Evolutionary conservation across 2,888 invertebrate species (phyloP).

Genomic region (Trisateles emortualis): DNA sequence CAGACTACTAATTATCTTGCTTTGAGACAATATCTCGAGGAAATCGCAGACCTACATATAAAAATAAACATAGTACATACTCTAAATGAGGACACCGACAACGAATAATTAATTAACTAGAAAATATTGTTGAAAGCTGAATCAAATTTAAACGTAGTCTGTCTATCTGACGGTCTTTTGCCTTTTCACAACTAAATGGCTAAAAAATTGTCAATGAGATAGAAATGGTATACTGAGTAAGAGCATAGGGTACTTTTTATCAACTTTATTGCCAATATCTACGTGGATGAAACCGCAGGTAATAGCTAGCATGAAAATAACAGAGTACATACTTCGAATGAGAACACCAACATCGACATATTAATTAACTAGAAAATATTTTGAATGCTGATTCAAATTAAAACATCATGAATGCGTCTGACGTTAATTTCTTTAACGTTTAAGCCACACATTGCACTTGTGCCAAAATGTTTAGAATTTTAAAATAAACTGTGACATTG

Average conservation of each 20-base stretch:
- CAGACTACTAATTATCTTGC: neutral
- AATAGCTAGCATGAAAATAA: too few species aligned
- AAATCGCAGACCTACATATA: constrained; percentile 10
- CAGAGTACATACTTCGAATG: neutral
- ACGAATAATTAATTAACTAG: constrained; percentile 26
- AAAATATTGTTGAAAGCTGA: constrained; percentile 29
- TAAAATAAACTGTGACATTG: constrained; percentile 53
- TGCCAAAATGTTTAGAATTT: constrained; percentile 54
- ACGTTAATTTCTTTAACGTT: constrained; percentile 36
- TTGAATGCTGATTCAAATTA: constrained; percentile 25
- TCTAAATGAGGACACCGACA: neutral
- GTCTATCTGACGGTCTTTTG: constrained; percentile 18
- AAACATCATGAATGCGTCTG: constrained; percentile 18
- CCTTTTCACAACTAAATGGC: too few species aligned
- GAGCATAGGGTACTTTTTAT: too few species aligned
- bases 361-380: constrained; percentile 32
- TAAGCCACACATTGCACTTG: constrained; percentile 27
- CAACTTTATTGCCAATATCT: too few species aligned
- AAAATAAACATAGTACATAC: constrained; percentile 8
- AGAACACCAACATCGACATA: constrained; percentile 3
- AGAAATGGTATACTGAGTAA: too few species aligned
- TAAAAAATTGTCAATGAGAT: too few species aligned
- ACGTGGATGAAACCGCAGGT: too few species aligned
- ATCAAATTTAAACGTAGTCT: constrained; percentile 22
- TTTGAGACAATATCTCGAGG: neutral